Evolutionary conservation across 2,888 invertebrate genomes (phyloP).

Genomic region (Drosophila fungiperda): DNA sequence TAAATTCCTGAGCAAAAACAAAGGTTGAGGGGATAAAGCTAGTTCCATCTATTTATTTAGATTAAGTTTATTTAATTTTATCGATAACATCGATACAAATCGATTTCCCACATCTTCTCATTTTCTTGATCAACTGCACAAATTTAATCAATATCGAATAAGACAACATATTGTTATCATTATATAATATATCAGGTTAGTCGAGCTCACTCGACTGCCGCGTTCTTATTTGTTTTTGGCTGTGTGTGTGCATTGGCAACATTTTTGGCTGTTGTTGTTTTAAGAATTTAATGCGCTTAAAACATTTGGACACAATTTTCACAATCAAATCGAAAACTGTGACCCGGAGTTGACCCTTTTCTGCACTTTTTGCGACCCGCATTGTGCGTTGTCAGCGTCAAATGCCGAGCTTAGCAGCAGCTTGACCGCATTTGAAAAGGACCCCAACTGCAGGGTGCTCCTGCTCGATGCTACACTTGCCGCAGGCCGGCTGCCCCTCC

Average conservation of each 20-base stretch:
- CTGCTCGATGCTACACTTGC: not conserved
- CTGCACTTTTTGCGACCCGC: slow-evolving; percentile 6
- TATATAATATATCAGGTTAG: not conserved
- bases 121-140: not conserved
- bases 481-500: slow-evolving; percentile 11
- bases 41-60: not conserved
- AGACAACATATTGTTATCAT: not conserved
- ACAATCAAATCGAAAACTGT: slow-evolving; percentile 50
- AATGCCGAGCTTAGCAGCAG: slow-evolving; percentile 52
- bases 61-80: not conserved
- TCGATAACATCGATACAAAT: not conserved
- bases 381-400: slow-evolving; percentile 41
- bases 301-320: slow-evolving; percentile 60
- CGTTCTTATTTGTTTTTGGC: not conserved
- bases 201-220: not conserved
- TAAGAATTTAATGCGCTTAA: slow-evolving; percentile 59
- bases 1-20: not conserved
- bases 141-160: not conserved
- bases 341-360: slow-evolving; percentile 57
- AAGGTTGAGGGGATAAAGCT: not conserved
- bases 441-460: not conserved
- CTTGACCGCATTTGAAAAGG: slow-evolving; percentile 51
- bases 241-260: not conserved
- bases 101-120: not conserved
- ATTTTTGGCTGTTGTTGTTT: slow-evolving; percentile 1